Evolutionary conservation across 2,797 vertebrate species (phyloP).

Genomic region (Varecia variegata): DNA sequence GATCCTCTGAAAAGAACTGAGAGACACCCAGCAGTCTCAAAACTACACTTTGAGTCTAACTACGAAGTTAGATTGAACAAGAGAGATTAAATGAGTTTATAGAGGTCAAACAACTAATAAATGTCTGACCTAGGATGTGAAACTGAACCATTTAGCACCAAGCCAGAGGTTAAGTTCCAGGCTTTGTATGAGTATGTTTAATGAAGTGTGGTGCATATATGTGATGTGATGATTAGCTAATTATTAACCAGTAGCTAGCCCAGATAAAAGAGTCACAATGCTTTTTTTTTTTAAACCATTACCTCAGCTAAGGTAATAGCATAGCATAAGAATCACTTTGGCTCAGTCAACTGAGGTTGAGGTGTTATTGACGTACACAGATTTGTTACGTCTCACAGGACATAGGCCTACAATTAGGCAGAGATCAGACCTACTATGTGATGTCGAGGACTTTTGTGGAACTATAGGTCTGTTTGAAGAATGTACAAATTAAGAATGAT

Average conservation of each 20-base stretch:
- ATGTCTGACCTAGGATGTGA: neutral
- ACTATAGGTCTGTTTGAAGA: neutral
- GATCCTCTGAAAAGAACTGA: neutral
- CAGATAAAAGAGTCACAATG: neutral
- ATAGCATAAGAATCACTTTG: neutral
- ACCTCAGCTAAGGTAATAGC: neutral
- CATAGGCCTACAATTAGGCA: neutral
- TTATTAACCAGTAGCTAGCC: neutral
- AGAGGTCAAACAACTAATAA: neutral
- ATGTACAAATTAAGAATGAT: neutral
- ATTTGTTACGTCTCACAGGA: neutral
- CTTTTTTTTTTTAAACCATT: neutral
- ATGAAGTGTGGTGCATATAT: neutral
- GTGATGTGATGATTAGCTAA: neutral
- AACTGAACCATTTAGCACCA: neutral
- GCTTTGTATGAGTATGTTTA: neutral
- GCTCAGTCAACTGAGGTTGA: neutral
- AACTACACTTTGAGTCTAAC: neutral
- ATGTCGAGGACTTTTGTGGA: neutral
- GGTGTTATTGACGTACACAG: accelerated
- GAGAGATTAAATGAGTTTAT: neutral
- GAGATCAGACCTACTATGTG: neutral
- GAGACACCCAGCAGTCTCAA: neutral
- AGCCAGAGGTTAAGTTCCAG: neutral
- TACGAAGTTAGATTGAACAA: neutral